Evolutionary conservation across 2,888 invertebrate species (phyloP).

Genomic region (Apamea crenata): DNA sequence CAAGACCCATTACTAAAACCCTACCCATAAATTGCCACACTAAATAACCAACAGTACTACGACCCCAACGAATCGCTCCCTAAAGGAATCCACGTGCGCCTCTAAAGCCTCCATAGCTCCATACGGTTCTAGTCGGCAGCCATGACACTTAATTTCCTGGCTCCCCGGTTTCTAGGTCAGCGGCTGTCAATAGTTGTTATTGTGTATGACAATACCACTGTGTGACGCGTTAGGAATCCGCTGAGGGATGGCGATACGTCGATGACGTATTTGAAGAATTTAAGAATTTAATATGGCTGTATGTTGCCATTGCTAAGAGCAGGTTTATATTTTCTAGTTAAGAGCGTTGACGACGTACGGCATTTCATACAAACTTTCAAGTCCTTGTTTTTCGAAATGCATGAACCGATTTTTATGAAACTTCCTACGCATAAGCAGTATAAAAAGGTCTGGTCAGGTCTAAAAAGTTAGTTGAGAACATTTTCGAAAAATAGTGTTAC

Average conservation of each 20-base stretch:
- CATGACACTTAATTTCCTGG: slow-evolving; percentile 73
- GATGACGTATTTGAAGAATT: neutral
- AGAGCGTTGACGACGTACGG: no score
- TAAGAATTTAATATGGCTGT: neutral
- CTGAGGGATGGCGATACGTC: neutral
- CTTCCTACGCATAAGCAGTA: no score
- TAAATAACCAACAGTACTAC: slow-evolving; percentile 31
- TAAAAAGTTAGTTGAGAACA: no score
- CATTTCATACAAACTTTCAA: no score
- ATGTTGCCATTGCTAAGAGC: neutral
- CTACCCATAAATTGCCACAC: slow-evolving; percentile 13
- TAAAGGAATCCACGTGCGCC: slow-evolving; percentile 11
- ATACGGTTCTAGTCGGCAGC: slow-evolving; percentile 27
- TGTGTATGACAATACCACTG: slow-evolving; percentile 39
- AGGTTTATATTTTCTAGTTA: neutral
- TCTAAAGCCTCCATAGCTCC: slow-evolving; percentile 2
- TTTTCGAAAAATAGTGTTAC: no score
- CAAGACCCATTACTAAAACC: neutral
- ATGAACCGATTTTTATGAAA: no score
- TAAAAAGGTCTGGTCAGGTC: no score
- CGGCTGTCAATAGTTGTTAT: slow-evolving; percentile 45
- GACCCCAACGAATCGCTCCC: slow-evolving; percentile 11
- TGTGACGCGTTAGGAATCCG: slow-evolving; percentile 24
- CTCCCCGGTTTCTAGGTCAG: slow-evolving; percentile 69
- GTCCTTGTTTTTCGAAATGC: no score